Conservation (phyloP, 2,888 invertebrate genomes). For the Cheilosia grossa region DNA sequence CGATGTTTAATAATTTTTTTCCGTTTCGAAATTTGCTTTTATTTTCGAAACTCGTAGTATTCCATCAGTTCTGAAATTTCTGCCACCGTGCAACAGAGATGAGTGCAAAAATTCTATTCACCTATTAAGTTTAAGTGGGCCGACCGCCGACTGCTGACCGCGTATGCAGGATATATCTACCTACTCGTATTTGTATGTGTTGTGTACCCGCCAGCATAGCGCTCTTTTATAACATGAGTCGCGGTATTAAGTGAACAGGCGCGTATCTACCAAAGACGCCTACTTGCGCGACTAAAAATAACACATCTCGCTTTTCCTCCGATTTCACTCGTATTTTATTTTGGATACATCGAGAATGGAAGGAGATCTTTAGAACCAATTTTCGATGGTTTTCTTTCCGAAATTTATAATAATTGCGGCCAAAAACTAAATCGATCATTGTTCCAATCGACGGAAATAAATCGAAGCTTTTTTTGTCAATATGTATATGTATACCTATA, state of each 20-base stretch:
- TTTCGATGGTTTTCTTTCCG: conserved; percentile 36
- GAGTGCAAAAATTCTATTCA: conserved; percentile 67
- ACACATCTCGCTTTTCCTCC: conserved; percentile 67
- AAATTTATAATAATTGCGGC: conserved; percentile 37
- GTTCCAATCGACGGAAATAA: conserved; percentile 62
- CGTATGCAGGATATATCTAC: conserved; percentile 53
- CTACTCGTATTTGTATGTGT: conserved; percentile 6
- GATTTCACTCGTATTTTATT: conserved; percentile 68
- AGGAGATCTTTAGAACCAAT: conserved; percentile 45
- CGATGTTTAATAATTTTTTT: conserved; percentile 38
- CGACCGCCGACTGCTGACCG: conserved; percentile 33
- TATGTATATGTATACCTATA: conserved; percentile 19
- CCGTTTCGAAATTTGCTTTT: conserved; percentile 44
- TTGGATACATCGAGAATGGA: conserved; percentile 67
- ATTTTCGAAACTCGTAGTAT: conserved; percentile 51
- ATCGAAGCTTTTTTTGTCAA: conserved; percentile 30
- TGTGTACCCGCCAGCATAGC: conserved; percentile 38
- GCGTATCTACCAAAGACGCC: conserved; percentile 63
- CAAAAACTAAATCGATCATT: conserved; percentile 39
- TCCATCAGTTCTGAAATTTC: conserved; percentile 52
- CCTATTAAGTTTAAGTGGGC: conserved; percentile 58
- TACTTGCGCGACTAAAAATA: conserved; percentile 67
- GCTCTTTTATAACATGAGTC: conserved; percentile 49
- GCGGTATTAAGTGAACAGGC: conserved; percentile 56
- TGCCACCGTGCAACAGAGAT: conserved; percentile 59